Percentiles rank a stretch among this genome's conserved stretches.
Evolutionary conservation across 2,888 invertebrate genomes (phyloP).

Genomic region (Caenorhabditis angaria): DNA sequence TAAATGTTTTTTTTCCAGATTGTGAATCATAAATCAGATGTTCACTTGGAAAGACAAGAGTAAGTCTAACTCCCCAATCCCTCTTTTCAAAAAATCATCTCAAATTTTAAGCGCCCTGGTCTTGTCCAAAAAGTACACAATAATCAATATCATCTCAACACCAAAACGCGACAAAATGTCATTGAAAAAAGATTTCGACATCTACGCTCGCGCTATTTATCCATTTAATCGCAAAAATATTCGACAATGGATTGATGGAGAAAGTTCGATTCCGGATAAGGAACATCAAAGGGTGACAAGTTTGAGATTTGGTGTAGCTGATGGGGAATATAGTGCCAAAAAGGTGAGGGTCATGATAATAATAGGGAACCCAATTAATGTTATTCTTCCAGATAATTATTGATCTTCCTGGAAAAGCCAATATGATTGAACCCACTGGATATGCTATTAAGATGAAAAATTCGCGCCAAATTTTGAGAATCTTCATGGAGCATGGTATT

Average conservation of each 20-base stretch:
- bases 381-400: conserved; percentile 18
- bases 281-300: conserved; percentile 22
- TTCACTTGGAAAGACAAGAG: conserved; percentile 20
- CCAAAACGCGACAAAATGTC: conserved; percentile 13
- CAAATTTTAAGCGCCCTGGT: conserved; percentile 11
- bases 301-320: conserved; percentile 24
- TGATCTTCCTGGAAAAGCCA: conserved; percentile 36
- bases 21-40: not conserved
- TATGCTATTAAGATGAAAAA: conserved; percentile 43
- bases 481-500: conserved; percentile 30
- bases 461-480: conserved; percentile 16
- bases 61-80: not conserved
- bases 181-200: conserved; percentile 17
- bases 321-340: conserved; percentile 31
- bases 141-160: conserved; percentile 21
- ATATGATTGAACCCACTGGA: conserved; percentile 37
- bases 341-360: conserved; percentile 12
- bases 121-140: conserved; percentile 30
- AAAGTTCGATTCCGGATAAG: conserved; percentile 29
- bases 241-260: conserved; percentile 34
- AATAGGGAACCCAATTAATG: not conserved
- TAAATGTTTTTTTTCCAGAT: not conserved
- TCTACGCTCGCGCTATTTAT: conserved; percentile 37
- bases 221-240: conserved; percentile 43
- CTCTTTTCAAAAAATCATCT: not conserved